Percentiles rank a stretch among this genome's conserved stretches.
Conservation (phyloP, 2,797 vertebrate genomes). For the Muscicapa comitata region DNA sequence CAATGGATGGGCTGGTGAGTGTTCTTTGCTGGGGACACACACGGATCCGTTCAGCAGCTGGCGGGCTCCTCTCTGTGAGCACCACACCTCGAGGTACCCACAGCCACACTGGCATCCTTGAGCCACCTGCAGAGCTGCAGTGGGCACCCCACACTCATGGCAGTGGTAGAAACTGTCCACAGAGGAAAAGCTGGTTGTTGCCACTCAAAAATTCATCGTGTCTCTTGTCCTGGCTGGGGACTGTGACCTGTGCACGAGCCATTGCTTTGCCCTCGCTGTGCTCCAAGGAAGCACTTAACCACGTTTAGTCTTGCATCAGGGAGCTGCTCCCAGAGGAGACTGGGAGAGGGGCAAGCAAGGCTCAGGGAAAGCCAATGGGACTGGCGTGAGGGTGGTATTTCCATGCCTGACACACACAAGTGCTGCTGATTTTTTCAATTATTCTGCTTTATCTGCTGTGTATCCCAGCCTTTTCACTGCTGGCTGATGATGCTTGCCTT, state of each 20-base stretch:
- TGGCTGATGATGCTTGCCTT: background rate
- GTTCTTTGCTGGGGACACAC: background rate
- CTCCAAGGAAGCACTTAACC: background rate
- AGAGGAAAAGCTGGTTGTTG: background rate
- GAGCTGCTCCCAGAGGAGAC: background rate
- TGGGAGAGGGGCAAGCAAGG: background rate
- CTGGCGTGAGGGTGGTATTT: background rate
- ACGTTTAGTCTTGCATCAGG: background rate
- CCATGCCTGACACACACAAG: fast-evolving
- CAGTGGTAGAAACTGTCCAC: fast-evolving
- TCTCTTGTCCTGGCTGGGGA: background rate
- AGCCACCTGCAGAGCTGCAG: background rate
- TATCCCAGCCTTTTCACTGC: background rate
- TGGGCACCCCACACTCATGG: fast-evolving
- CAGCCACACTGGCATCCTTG: background rate
- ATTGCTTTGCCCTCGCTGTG: background rate
- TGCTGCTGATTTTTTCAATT: background rate
- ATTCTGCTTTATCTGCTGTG: background rate
- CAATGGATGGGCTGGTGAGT: fast-evolving
- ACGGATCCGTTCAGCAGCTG: background rate
- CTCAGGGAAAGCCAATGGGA: background rate
- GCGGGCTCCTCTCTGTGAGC: background rate
- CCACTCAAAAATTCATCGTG: fast-evolving
- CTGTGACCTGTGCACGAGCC: fast-evolving
- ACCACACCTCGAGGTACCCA: background rate